Conservation (phyloP, 2,888 invertebrate species). For the Craniophora ligustri region DNA sequence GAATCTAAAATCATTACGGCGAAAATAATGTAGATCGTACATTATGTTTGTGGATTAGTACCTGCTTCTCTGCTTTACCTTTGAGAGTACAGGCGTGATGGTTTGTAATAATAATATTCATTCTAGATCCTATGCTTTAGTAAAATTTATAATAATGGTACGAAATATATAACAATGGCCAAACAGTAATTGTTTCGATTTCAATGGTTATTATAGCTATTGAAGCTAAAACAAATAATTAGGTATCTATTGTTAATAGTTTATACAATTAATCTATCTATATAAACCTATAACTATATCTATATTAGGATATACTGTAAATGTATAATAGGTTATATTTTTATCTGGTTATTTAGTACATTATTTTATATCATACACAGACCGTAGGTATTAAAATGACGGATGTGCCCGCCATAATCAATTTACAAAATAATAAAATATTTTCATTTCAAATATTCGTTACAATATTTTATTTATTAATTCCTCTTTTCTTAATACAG, state of each 20-base stretch:
- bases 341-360: slow-evolving; percentile 8
- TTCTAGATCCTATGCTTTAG: too few relatives aligned
- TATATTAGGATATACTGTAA: slow-evolving; percentile 1
- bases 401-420: slow-evolving; percentile 26
- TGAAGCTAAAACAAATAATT: slow-evolving; percentile 3
- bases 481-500: background rate
- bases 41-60: too few relatives aligned
- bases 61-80: too few relatives aligned
- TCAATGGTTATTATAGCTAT: background rate
- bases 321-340: slow-evolving; percentile 15
- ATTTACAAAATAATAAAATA: slow-evolving; percentile 13
- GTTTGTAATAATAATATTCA: too few relatives aligned
- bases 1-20: too few relatives aligned
- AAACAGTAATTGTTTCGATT: background rate
- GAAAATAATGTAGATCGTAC: too few relatives aligned
- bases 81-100: too few relatives aligned
- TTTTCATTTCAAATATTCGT: background rate
- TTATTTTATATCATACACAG: background rate
- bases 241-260: slow-evolving; percentile 1
- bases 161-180: background rate
- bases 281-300: too few relatives aligned
- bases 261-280: too few relatives aligned
- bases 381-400: slow-evolving; percentile 10
- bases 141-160: too few relatives aligned
- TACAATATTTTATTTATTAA: too few relatives aligned